Conservation (phyloP, 2,888 invertebrate species). For the Chydorus sphaericus region DNA sequence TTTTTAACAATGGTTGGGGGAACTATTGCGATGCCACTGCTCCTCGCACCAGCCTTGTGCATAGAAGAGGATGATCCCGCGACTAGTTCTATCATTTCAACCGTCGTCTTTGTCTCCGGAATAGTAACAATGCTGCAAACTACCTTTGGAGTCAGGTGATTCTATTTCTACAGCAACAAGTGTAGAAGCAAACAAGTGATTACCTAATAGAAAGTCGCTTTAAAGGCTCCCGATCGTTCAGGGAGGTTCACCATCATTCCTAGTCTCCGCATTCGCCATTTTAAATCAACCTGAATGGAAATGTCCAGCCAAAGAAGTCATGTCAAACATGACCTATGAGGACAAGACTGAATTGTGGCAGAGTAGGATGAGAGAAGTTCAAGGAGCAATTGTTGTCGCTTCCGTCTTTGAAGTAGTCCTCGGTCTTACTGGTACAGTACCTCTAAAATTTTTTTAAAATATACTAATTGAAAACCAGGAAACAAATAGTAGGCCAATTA, state of each 20-base stretch:
- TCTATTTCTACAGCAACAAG: too few species aligned
- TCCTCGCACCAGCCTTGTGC: constrained; percentile 61
- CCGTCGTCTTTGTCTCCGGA: constrained; percentile 67
- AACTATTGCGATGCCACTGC: constrained; percentile 66
- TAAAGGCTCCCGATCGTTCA: constrained; percentile 30
- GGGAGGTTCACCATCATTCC: constrained; percentile 62
- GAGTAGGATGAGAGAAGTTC: constrained; percentile 58
- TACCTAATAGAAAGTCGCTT: too few species aligned
- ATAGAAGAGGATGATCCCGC: constrained; percentile 59
- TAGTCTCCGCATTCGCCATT: constrained; percentile 62
- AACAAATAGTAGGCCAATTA: background rate
- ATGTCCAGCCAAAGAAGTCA: constrained; percentile 40
- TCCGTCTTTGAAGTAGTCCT: constrained; percentile 58
- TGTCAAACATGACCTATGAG: constrained; percentile 36
- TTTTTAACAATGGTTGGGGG: constrained; percentile 74
- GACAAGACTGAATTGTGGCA: constrained; percentile 52
- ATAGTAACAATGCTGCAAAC: constrained; percentile 56
- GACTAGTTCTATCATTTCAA: constrained; percentile 59
- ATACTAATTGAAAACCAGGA: background rate
- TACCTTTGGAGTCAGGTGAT: constrained; percentile 49
- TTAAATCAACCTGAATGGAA: constrained; percentile 53
- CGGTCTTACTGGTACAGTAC: constrained; percentile 34
- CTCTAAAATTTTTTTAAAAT: background rate
- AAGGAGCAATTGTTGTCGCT: constrained; percentile 66
- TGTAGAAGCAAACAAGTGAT: too few species aligned